Evolutionary conservation across 2,113 vertebrate species (phyloP).

Genomic region (Brachyistius frenatus): DNA sequence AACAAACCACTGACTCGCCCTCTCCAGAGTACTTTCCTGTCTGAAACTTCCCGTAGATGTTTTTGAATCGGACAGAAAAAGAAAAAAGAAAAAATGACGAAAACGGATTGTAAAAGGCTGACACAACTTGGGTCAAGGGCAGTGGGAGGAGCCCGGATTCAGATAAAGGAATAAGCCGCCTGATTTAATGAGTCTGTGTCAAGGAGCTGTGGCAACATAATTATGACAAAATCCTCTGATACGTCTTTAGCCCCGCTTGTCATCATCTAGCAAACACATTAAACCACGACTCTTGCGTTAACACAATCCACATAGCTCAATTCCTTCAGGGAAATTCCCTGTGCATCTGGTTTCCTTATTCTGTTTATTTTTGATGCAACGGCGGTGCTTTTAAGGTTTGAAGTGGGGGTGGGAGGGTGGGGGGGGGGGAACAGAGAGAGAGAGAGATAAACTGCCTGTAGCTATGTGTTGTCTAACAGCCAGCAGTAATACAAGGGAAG

Average conservation of each 20-base stretch:
- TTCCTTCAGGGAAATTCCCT: slow-evolving; percentile 18
- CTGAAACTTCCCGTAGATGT: slow-evolving; percentile 52
- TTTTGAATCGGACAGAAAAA: slow-evolving; percentile 28
- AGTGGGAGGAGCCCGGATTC: slow-evolving; percentile 28
- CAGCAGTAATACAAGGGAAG: slow-evolving; percentile 37
- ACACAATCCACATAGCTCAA: slow-evolving; percentile 9
- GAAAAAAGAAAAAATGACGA: neutral
- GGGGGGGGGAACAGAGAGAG: neutral
- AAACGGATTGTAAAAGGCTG: neutral
- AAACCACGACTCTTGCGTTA: neutral
- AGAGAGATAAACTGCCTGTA: slow-evolving; percentile 32
- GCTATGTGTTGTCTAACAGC: slow-evolving; percentile 52
- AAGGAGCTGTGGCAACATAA: slow-evolving; percentile 44
- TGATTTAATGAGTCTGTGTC: slow-evolving; percentile 26
- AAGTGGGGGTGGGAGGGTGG: neutral
- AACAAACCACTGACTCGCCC: slow-evolving; percentile 62
- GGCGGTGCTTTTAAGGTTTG: slow-evolving; percentile 29
- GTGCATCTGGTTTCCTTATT: slow-evolving; percentile 32
- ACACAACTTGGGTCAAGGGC: slow-evolving; percentile 10
- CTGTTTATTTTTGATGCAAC: slow-evolving; percentile 21
- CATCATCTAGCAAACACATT: slow-evolving; percentile 18
- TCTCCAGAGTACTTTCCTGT: slow-evolving; percentile 53
- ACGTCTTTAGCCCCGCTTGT: slow-evolving; percentile 39
- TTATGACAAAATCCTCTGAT: slow-evolving; percentile 46
- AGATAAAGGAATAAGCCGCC: slow-evolving; percentile 16